These are phyloP conservation scores for Micromys minutus DNA, from an alignment of 2,113 vertebrate species.

Conservation along the genomic window DNA sequence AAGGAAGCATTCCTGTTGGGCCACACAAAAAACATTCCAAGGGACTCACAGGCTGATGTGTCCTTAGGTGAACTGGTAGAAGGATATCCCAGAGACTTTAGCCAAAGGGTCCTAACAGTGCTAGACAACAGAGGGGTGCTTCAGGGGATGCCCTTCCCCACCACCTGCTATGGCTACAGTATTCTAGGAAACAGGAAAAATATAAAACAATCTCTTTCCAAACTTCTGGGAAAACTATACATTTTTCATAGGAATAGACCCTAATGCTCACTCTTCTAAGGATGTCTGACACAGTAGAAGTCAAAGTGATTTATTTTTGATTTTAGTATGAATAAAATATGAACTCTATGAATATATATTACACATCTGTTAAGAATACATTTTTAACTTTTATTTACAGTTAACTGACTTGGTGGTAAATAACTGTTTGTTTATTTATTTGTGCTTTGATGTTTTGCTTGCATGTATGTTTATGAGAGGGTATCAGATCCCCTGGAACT, in stretches of 20 bases:
- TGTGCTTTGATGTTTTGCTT: too few relatives aligned
- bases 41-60: not conserved
- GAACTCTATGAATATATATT: not conserved
- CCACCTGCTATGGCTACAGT: not conserved
- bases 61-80: conserved; percentile 50
- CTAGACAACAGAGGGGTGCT: not conserved
- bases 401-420: not conserved
- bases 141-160: not conserved
- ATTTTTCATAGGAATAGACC: not conserved
- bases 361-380: not conserved
- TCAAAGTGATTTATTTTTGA: not conserved
- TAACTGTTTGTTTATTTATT: not conserved
- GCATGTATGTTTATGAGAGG: too few relatives aligned
- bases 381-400: not conserved
- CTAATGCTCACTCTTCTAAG: not conserved
- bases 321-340: not conserved
- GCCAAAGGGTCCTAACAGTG: conserved; percentile 7
- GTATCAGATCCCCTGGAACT: too few relatives aligned
- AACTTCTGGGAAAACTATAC: not conserved
- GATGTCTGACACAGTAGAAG: not conserved
- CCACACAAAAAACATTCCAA: not conserved
- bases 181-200: not conserved
- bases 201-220: not conserved
- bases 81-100: not conserved
- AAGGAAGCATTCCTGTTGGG: rapidly evolving